A percentile compares a stretch with the other conserved stretches of the same genome.
Conservation (phyloP, 2,797 vertebrate genomes). For the Clamator glandarius region DNA sequence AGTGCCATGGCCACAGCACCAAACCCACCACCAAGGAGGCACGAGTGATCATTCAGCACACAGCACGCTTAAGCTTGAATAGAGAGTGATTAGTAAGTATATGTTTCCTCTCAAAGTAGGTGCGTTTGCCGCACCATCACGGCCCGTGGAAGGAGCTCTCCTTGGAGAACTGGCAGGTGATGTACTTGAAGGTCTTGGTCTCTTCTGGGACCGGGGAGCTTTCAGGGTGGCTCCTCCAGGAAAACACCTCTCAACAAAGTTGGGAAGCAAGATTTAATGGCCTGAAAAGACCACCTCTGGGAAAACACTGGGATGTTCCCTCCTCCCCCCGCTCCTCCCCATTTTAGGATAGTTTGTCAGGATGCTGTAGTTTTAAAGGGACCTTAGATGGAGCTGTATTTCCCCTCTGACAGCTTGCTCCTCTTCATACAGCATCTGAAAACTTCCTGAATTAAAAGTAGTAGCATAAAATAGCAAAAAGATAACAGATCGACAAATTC, state of each 20-base stretch:
- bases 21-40: not conserved
- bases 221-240: not conserved
- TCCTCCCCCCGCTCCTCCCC: not conserved
- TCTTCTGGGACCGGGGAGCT: not conserved
- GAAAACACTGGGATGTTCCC: not conserved
- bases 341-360: not conserved
- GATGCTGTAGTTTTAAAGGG: not conserved
- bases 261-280: not conserved
- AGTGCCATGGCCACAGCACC: not conserved
- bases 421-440: not conserved
- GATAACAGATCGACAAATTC: not conserved
- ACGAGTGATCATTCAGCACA: not conserved
- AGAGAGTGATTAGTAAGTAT: conserved; percentile 25
- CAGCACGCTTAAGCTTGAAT: not conserved
- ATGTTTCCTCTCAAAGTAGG: not conserved
- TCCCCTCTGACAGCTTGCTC: not conserved
- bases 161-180: not conserved
- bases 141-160: rapidly evolving
- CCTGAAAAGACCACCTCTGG: not conserved
- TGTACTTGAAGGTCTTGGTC: not conserved
- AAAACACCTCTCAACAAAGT: not conserved
- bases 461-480: not conserved
- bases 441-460: not conserved
- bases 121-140: not conserved
- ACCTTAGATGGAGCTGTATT: conserved; percentile 24